A percentile compares a stretch with the other conserved stretches of the same genome.
phyloP scores from a whole-genome alignment of 2,888 invertebrate species.

The Watsonalla binaria region DNA sequence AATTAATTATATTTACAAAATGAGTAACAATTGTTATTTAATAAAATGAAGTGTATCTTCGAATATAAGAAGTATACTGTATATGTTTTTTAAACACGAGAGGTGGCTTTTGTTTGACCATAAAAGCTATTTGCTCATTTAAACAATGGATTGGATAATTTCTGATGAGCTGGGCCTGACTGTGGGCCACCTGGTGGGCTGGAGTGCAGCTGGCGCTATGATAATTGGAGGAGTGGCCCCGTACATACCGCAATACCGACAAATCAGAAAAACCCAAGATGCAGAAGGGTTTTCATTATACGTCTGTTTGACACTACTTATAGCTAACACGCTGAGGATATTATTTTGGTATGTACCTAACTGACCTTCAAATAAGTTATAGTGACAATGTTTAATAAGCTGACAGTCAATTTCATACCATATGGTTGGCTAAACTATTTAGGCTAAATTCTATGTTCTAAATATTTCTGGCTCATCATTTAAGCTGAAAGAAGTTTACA shows the following conservation, averaged over 20 bases:
- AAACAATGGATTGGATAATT: constrained; percentile 87
- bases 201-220: constrained; percentile 92
- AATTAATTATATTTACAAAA: too few relatives aligned
- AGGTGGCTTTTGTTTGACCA: background rate
- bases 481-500: too few relatives aligned
- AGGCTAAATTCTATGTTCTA: too few relatives aligned
- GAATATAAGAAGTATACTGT: too few relatives aligned
- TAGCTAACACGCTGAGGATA: constrained; percentile 98
- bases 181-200: constrained; percentile 86
- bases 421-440: too few relatives aligned
- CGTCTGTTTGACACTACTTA: constrained; percentile 95
- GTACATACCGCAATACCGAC: constrained; percentile 96
- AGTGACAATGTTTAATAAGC: too few relatives aligned
- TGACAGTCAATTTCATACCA: too few relatives aligned
- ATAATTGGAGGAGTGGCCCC: constrained; percentile 97
- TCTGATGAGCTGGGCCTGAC: constrained; percentile 86
- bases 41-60: too few relatives aligned
- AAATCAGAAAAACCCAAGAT: constrained; percentile 94
- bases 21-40: too few relatives aligned
- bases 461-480: too few relatives aligned
- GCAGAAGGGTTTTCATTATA: constrained; percentile 98
- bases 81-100: constrained; percentile 1
- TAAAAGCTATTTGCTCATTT: constrained; percentile 2
- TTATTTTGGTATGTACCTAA: constrained; percentile 92
- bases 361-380: background rate